Percentiles rank a stretch among this genome's conserved stretches.
Evolutionary conservation across 2,797 vertebrate species (phyloP).

Genomic region (Eulemur coronatus): DNA sequence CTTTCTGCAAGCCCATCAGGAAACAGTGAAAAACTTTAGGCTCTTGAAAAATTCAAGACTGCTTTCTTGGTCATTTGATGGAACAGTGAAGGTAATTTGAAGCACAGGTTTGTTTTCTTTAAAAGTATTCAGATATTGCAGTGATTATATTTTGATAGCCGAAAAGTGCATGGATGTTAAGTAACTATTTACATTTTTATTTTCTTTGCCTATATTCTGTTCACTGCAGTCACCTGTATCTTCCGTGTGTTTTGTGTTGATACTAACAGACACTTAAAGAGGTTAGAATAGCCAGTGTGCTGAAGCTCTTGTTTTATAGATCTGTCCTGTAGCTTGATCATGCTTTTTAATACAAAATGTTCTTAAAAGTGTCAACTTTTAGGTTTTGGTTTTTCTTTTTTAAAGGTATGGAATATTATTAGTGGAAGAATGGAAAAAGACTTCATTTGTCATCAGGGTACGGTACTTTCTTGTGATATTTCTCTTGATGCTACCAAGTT

Average conservation of each 20-base stretch:
- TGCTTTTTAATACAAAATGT: background rate
- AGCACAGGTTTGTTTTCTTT: background rate
- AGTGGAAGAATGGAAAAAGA: conserved; percentile 89
- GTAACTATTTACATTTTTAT: background rate
- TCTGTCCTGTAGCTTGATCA: background rate
- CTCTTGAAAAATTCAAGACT: conserved; percentile 86
- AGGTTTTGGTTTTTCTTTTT: conserved; percentile 11
- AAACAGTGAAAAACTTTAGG: conserved; percentile 92
- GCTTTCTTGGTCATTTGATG: conserved; percentile 96
- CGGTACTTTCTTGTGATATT: conserved; percentile 93
- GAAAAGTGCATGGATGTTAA: background rate
- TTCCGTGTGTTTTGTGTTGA: conserved; percentile 5
- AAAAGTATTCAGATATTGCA: background rate
- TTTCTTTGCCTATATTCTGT: conserved; percentile 13
- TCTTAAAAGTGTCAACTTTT: background rate
- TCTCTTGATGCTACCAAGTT: conserved; percentile 90
- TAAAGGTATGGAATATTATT: conserved; percentile 91
- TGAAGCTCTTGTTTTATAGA: background rate
- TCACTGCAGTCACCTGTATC: background rate
- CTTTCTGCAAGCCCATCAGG: conserved; percentile 91
- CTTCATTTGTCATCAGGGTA: conserved; percentile 89
- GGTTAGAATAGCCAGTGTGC: background rate
- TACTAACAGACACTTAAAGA: background rate
- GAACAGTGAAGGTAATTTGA: conserved; percentile 92
- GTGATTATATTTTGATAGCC: background rate